Conservation (phyloP, 2,888 invertebrate genomes). For the Crepidodera aurea region DNA sequence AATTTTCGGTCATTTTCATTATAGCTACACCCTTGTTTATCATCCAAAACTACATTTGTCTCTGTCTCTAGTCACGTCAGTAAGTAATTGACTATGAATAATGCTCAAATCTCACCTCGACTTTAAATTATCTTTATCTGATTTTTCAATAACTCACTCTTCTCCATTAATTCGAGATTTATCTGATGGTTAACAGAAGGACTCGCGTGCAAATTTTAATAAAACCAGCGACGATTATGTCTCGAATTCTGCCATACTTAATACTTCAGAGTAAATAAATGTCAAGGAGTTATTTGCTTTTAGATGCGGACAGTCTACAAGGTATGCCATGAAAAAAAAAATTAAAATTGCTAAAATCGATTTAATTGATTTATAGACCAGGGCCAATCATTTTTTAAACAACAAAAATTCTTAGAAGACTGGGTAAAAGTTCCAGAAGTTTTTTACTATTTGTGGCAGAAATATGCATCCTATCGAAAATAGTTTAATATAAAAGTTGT, state of each 20-base stretch:
- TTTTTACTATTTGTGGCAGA: no score
- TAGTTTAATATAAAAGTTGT: no score
- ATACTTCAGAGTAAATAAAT: slow-evolving; percentile 26
- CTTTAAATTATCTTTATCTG: slow-evolving; percentile 31
- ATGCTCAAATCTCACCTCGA: slow-evolving; percentile 29
- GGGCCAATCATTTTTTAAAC: no score
- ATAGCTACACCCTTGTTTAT: no score
- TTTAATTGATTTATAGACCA: no score
- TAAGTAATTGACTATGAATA: slow-evolving; percentile 33
- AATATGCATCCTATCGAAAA: no score
- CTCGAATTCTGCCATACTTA: slow-evolving; percentile 24
- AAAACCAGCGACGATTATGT: slow-evolving; percentile 29
- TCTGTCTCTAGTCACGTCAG: slow-evolving; percentile 25
- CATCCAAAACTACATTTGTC: slow-evolving; percentile 26
- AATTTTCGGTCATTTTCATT: no score
- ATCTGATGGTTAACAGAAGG: slow-evolving; percentile 35
- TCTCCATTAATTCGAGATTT: slow-evolving; percentile 32
- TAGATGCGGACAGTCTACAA: neutral
- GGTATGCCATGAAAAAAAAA: no score
- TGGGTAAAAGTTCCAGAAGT: no score
- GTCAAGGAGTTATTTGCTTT: slow-evolving; percentile 14
- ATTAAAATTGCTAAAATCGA: no score
- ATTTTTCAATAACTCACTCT: slow-evolving; percentile 35
- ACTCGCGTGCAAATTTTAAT: slow-evolving; percentile 35
- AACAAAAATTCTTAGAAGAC: no score